Evolutionary conservation across 1,140 invertebrate species (phyloP).

Genomic region (Drosophila nikananu): DNA sequence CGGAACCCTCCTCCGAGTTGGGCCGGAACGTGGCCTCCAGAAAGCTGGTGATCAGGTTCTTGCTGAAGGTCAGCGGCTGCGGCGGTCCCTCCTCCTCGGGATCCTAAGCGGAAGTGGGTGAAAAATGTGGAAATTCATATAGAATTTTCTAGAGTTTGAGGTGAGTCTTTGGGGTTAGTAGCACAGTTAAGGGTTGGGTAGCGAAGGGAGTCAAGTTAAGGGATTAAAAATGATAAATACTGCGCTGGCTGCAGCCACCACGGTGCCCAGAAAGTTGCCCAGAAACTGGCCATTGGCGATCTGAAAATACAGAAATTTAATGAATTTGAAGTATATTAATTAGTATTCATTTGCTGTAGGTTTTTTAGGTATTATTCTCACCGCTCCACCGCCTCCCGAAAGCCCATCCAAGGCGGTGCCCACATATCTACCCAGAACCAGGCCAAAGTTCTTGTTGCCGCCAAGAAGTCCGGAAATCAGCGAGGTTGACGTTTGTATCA

Average conservation of each 20-base stretch:
- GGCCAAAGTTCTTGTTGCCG: conserved; percentile 86
- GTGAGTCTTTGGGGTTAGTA: conserved; percentile 39
- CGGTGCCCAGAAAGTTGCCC: conserved; percentile 84
- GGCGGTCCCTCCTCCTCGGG: conserved; percentile 81
- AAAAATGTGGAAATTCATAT: not conserved
- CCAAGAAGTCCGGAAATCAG: conserved; percentile 80
- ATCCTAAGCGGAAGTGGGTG: conserved; percentile 51
- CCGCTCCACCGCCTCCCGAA: conserved; percentile 86
- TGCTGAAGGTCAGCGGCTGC: conserved; percentile 72
- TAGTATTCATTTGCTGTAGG: not conserved
- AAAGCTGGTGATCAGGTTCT: conserved; percentile 73
- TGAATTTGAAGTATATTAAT: not conserved
- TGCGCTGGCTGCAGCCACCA: conserved; percentile 83
- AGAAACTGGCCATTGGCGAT: conserved; percentile 85
- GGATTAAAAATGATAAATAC: conserved; percentile 70
- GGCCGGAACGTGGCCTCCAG: conserved; percentile 72
- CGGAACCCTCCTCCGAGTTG: conserved; percentile 37
- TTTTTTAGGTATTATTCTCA: conserved; percentile 49
- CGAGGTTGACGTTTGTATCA: conserved; percentile 81
- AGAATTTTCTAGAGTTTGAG: no score
- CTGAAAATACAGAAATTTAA: conserved; percentile 22
- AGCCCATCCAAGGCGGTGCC: conserved; percentile 86
- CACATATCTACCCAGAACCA: conserved; percentile 85
- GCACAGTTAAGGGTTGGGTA: conserved; percentile 31
- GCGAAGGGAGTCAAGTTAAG: not conserved